These are phyloP conservation scores for Chionomys nivalis DNA, from an alignment of 2,113 vertebrate genomes.

Conservation along the genomic window DNA sequence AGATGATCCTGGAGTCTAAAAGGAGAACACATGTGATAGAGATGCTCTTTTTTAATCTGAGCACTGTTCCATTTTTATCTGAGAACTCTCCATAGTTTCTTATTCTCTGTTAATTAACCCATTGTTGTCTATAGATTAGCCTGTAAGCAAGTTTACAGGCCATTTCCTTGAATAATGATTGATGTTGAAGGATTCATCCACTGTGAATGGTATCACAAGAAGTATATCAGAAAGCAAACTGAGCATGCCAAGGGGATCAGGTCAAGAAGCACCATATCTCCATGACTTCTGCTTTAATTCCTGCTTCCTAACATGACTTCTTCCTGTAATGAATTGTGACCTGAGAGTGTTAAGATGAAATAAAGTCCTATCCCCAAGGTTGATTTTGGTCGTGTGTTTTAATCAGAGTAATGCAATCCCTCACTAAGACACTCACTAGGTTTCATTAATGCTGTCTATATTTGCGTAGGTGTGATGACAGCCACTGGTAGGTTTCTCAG, in stretches of 20 bases:
- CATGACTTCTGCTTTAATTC: background rate
- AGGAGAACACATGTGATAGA: too few species aligned
- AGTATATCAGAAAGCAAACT: background rate
- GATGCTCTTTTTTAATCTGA: background rate
- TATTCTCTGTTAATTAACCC: background rate
- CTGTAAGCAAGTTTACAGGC: background rate
- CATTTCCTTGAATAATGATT: background rate
- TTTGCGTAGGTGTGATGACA: background rate
- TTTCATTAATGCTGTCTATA: background rate
- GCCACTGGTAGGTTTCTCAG: background rate
- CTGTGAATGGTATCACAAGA: background rate
- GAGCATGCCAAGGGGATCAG: background rate
- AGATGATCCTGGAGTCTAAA: background rate
- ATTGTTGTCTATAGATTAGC: background rate
- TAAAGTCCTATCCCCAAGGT: background rate
- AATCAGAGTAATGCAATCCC: background rate
- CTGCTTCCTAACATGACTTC: background rate
- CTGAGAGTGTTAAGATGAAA: background rate
- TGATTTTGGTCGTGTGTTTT: background rate
- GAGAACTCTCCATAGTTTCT: too few species aligned
- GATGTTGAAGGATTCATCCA: background rate
- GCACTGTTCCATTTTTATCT: too few species aligned
- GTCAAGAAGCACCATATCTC: background rate
- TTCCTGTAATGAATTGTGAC: background rate
- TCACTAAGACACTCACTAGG: background rate